Percentiles rank a stretch among this genome's conserved stretches.
Evolutionary conservation across 2,797 vertebrate genomes (phyloP).

Genomic region (Pangasius krempfi): DNA sequence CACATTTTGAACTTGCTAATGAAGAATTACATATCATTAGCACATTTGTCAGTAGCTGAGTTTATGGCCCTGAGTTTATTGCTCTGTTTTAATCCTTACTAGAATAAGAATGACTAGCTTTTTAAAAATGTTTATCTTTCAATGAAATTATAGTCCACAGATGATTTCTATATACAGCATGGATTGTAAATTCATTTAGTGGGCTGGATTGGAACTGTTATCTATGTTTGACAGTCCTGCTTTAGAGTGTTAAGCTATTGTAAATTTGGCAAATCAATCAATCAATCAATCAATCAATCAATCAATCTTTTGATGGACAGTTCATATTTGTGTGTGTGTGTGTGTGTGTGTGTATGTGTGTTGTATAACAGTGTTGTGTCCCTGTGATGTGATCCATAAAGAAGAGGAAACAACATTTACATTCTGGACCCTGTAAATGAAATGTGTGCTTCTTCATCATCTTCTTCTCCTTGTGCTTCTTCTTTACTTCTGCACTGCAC

Average conservation of each 20-base stretch:
- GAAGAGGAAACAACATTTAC: slow-evolving; percentile 69
- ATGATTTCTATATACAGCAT: background rate
- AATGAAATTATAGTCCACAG: background rate
- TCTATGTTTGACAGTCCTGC: background rate
- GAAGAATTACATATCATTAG: background rate
- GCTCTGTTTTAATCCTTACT: background rate
- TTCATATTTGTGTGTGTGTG: background rate
- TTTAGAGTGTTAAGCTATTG: background rate
- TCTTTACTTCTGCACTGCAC: slow-evolving; percentile 79
- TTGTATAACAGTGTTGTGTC: background rate
- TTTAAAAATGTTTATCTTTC: background rate
- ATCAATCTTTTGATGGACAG: background rate
- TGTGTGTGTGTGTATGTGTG: slow-evolving; percentile 24
- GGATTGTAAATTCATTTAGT: background rate
- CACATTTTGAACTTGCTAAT: background rate
- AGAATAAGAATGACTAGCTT: background rate
- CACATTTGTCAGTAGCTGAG: background rate
- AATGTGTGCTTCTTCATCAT: slow-evolving; percentile 69
- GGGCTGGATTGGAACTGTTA: background rate
- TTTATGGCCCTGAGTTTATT: background rate
- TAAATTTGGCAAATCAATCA: background rate
- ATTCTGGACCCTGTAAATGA: slow-evolving; percentile 78
- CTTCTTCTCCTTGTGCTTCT: slow-evolving; percentile 11
- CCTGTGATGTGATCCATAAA: slow-evolving; percentile 63
- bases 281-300: background rate